Percentiles rank a stretch among this genome's conserved stretches.
Conservation (phyloP, 2,888 invertebrate genomes). For the Rhorus exstirpatorius region DNA sequence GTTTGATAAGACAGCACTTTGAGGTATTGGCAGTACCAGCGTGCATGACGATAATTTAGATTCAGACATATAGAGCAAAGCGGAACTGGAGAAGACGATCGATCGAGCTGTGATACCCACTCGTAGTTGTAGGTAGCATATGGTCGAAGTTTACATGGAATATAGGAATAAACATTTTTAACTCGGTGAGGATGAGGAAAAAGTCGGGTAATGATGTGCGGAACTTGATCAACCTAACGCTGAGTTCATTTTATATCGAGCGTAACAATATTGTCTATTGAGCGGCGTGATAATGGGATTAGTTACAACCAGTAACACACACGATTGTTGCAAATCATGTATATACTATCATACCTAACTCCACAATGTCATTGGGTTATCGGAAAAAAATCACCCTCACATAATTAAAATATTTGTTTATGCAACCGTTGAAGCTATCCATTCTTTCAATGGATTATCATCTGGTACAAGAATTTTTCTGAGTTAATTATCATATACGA, state of each 20-base stretch:
- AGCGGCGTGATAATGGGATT: conserved; percentile 27
- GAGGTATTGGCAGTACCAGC: conserved; percentile 40
- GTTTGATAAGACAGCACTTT: conserved; percentile 24
- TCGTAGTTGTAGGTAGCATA: conserved; percentile 1
- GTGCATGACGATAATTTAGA: conserved; percentile 51
- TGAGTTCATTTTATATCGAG: conserved; percentile 24
- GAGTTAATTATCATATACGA: no score
- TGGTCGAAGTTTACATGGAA: conserved; percentile 8
- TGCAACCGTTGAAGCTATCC: no score
- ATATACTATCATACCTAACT: no score
- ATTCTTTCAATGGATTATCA: no score
- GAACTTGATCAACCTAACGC: neutral
- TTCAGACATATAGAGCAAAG: conserved; percentile 5
- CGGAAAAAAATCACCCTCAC: no score
- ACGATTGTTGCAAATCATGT: no score
- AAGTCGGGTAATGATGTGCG: neutral
- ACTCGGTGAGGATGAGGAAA: conserved; percentile 19
- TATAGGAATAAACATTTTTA: conserved; percentile 28
- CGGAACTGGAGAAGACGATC: conserved; percentile 30
- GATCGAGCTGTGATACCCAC: conserved; percentile 12
- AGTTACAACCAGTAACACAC: no score
- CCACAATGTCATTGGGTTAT: neutral
- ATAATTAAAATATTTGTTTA: no score
- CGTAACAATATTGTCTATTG: conserved; percentile 28
- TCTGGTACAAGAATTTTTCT: no score